Base-by-base conservation (phyloP, 2,888 invertebrate species). In the Tanypteryx hageni region DNA sequence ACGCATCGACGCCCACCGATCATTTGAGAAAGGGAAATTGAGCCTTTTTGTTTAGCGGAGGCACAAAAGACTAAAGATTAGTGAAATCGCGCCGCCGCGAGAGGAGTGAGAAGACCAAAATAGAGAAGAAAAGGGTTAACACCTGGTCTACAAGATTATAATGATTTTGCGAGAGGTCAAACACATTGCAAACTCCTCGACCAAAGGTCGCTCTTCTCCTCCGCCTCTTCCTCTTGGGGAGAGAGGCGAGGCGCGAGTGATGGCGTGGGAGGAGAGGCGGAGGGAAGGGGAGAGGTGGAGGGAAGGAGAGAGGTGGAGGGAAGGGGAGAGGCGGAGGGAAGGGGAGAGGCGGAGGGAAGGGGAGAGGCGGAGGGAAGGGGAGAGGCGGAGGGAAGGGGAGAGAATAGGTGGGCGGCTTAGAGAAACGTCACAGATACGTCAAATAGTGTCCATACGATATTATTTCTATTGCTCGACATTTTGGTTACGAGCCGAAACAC, bases 391-490 rank as follows among this genome's bases (percentile, higher is more conserved):
- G 58, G 61, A 9, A 27, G 59, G 31, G 18, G 61, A 61, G 59
- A 56, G 7, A 7, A 57, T 22, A 14, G 22, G 86, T 22, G 59
- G 59, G 59, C 27, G 61, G 22, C 31, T 31, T 31, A 14, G 31
- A 68, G 16, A 64, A 44, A 64, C 89, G 89, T 64, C 89, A 68
- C 64, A 18, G 44, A 61, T 61, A 89, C 89, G 89, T 89, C 89
- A 89, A 64, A n/a, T 44, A 89, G 27, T 68, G 64, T 68, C 89
- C 89, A 89, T 89, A 89, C 89, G 89, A 89, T 64, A 89, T 64
- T 89, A 64, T 64, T 64, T 64, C 22, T 22, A 76, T 2, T 27
- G 13, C 13, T 76, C 27, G 27, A 22, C 22, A 18, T 27, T 76
- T 76, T 76, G 27, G 0, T 27, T 27, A 76, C 3, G 3, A 76